Base-by-base conservation (phyloP, 2,797 vertebrate species). In the Agapornis canus region DNA sequence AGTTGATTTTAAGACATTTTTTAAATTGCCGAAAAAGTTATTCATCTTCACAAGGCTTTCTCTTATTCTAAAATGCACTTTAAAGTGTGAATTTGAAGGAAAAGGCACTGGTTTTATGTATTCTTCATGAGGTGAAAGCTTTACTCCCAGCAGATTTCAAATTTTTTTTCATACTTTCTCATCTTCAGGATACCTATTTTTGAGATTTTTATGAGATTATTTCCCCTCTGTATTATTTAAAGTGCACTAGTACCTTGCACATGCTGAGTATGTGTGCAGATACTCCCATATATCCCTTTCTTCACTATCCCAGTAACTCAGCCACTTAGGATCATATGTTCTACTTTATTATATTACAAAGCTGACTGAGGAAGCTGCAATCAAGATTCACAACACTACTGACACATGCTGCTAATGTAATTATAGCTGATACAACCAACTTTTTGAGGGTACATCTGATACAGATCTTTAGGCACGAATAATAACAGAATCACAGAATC, bases 61-160 rank as follows among this genome's bases (percentile, higher is more conserved):
- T 64, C 91, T 66, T 69, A 54, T 32, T 88, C 52, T 51, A 35
- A 91, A 84, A 80, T n/a, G 78, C 31, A 71, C 35, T 86, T 68
- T 22, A 15, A 60, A 84, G 59, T 16, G 20, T 10, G 61, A 75
- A 75, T 71, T 73, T 54, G 48, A 17, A 26, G 48, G 37, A 63
- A 87, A 72, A 63, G 23, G 27, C 43, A 56, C 54, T 2, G 29
- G 25, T 92, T 90, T 81, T 31, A 73, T 6, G n/a, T 64, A 60
- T 47, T 64, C 29, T 60, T 25, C 6, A 54, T 32, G 37, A 83
- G 37, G 8, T 4, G 0, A 80, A 93, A 70, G 40, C 25, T 92
- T 69, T 52, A 63, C 29, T 48, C 31, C 59, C 32, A 71, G 68
- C 2, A 3, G 35, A 42, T 57, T 83, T 71, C 29, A 63, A 72